Conservation (phyloP, 2,797 vertebrate genomes). For the Rallus crepitans region DNA sequence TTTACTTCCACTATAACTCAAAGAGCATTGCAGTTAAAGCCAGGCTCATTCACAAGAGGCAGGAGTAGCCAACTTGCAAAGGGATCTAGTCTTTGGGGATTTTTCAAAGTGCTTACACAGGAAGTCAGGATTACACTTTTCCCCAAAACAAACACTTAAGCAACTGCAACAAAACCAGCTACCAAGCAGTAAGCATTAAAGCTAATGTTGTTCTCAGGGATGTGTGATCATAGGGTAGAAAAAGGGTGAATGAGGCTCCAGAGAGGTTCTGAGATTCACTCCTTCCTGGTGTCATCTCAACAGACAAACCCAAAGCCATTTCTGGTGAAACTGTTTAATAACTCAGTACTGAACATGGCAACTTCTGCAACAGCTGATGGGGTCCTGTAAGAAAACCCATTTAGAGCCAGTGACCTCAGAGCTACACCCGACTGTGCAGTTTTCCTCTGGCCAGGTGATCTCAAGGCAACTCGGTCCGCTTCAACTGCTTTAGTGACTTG, state of each 20-base stretch:
- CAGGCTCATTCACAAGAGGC: neutral
- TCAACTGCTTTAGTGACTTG: constrained; percentile 6
- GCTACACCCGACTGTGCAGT: neutral
- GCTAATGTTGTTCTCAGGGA: neutral
- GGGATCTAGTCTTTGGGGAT: neutral
- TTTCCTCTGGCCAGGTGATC: neutral
- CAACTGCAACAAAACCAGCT: neutral
- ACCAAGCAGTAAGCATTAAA: neutral
- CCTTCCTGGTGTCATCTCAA: neutral
- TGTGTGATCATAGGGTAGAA: neutral
- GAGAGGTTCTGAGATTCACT: neutral
- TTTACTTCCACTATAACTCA: neutral
- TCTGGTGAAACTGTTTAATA: neutral
- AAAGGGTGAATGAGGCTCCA: neutral
- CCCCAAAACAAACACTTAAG: neutral
- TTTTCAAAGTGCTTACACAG: neutral
- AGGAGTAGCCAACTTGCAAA: rapidly evolving
- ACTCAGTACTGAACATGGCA: neutral
- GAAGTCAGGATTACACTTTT: neutral
- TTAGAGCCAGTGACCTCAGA: neutral
- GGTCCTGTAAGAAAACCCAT: neutral
- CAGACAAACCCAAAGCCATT: neutral
- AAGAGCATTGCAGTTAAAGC: neutral
- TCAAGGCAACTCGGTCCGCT: neutral
- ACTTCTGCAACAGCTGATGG: neutral